These are phyloP conservation scores for Vulpes lagopus DNA, from an alignment of 2,113 vertebrate species.

Conservation along the genomic window DNA sequence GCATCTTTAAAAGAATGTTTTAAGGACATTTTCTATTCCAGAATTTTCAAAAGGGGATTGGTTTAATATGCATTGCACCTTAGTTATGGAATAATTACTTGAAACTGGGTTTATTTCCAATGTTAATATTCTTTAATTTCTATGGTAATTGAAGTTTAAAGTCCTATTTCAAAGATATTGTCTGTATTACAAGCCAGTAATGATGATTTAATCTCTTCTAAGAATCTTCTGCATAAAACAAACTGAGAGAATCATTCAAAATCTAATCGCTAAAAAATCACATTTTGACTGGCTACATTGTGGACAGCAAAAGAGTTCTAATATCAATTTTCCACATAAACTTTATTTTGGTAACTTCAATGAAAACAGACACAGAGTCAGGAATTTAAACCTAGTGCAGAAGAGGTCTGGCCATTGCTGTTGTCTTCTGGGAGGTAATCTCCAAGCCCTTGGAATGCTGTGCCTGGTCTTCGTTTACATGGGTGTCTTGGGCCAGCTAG, in stretches of 20 bases:
- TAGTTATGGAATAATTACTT: background rate
- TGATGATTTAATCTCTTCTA: slow-evolving; percentile 10
- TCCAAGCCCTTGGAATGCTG: fast-evolving
- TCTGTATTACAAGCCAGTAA: background rate
- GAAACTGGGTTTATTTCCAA: slow-evolving; percentile 26
- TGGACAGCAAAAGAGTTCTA: background rate
- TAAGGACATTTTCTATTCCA: background rate
- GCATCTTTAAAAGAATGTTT: slow-evolving; percentile 13
- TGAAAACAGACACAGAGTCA: background rate
- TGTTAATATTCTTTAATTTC: slow-evolving; percentile 36
- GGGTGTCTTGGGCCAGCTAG: background rate
- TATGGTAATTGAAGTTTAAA: slow-evolving; percentile 49
- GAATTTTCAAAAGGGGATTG: slow-evolving; percentile 2
- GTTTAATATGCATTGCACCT: background rate
- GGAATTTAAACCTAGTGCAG: background rate
- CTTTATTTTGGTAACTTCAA: background rate
- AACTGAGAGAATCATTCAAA: background rate
- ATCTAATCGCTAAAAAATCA: background rate
- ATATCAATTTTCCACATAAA: background rate
- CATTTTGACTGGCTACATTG: background rate
- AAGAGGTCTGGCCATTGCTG: background rate
- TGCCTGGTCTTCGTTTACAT: background rate
- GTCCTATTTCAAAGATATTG: slow-evolving; percentile 6
- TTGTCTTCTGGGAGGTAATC: background rate
- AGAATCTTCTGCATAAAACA: slow-evolving; percentile 27